Percentiles rank a stretch among this genome's conserved stretches.
phyloP scores from a whole-genome alignment of 1,140 invertebrate genomes.

The Apocrypta bakeri region DNA sequence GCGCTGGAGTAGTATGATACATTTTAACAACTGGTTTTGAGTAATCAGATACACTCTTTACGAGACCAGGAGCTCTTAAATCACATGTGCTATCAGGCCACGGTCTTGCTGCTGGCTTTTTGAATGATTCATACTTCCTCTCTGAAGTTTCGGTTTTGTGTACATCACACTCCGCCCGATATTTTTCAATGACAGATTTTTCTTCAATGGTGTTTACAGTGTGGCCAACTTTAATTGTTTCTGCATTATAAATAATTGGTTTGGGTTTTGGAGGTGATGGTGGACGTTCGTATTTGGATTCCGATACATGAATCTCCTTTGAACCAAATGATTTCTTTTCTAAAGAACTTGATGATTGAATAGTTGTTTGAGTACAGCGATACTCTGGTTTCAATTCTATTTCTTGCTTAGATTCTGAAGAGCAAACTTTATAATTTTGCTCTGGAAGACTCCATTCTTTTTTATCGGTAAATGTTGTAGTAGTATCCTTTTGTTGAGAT shows the following conservation, averaged over 20 bases:
- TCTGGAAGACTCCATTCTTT: constrained; percentile 65
- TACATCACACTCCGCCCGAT: constrained; percentile 63
- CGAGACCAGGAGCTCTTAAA: constrained; percentile 74
- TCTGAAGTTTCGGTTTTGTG: constrained; percentile 65
- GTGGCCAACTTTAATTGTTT: constrained; percentile 73
- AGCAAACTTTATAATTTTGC: constrained; percentile 65
- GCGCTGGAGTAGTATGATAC: constrained; percentile 55
- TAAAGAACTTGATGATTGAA: constrained; percentile 64
- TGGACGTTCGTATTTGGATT: constrained; percentile 59
- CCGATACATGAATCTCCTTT: constrained; percentile 61
- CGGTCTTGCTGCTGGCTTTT: constrained; percentile 62
- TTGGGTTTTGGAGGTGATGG: constrained; percentile 54
- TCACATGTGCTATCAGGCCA: constrained; percentile 73
- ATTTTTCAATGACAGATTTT: constrained; percentile 66
- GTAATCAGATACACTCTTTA: constrained; percentile 68
- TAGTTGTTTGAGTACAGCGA: constrained; percentile 64
- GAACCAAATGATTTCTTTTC: constrained; percentile 68
- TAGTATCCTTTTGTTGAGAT: constrained; percentile 58
- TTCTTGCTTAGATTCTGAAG: constrained; percentile 63
- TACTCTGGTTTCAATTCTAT: constrained; percentile 64
- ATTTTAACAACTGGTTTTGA: constrained; percentile 59
- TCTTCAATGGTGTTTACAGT: constrained; percentile 68
- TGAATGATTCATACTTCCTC: constrained; percentile 69
- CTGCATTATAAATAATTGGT: constrained; percentile 72
- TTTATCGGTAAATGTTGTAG: constrained; percentile 56